Evolutionary conservation across 2,113 vertebrate genomes (phyloP).

Genomic region (Rhodinocichla rosea): DNA sequence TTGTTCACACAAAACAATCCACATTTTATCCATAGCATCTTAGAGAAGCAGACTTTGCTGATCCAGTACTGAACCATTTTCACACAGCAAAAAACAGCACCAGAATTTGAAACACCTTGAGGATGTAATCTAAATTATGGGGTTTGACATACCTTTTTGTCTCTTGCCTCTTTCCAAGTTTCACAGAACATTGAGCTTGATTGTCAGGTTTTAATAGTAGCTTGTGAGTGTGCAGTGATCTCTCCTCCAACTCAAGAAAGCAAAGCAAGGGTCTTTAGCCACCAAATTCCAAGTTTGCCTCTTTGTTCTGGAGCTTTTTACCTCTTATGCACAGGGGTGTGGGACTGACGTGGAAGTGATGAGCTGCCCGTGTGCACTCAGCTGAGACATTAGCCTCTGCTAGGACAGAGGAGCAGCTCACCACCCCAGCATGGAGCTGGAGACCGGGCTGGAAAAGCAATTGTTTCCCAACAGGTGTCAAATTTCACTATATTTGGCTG

Average conservation of each 20-base stretch:
- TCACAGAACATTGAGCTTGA: neutral
- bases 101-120: neutral
- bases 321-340: neutral
- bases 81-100: neutral
- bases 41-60: neutral
- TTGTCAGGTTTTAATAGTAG: neutral
- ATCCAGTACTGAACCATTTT: neutral
- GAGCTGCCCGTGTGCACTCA: neutral
- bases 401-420: neutral
- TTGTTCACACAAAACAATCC: neutral
- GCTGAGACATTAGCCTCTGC: neutral
- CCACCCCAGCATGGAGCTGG: neutral
- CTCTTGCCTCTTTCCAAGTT: neutral
- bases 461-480: neutral
- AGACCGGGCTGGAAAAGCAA: neutral
- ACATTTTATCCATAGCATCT: neutral
- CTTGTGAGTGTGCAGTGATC: neutral
- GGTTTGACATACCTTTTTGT: neutral
- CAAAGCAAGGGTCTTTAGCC: neutral
- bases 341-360: neutral
- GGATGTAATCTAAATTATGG: neutral
- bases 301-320: neutral
- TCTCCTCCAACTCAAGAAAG: neutral
- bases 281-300: neutral
- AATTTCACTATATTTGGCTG: neutral